Percentiles rank a stretch among this genome's conserved stretches.
Conservation (phyloP, 2,113 vertebrate genomes). For the Neodon shergylaensis region DNA sequence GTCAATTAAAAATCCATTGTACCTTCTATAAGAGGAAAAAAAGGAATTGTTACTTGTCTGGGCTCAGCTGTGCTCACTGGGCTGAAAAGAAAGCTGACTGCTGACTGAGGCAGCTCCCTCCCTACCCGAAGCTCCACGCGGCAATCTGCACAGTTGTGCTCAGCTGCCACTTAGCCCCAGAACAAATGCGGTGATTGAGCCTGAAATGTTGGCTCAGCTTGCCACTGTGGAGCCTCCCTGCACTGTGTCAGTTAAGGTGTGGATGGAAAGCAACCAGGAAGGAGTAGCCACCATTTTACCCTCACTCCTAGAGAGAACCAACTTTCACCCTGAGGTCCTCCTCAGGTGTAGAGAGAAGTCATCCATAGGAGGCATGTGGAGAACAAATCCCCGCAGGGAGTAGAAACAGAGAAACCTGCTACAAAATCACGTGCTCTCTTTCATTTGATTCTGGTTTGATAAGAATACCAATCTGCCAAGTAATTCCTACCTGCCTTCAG, state of each 20-base stretch:
- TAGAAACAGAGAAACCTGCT: slow-evolving; percentile 22
- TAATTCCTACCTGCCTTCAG: not conserved
- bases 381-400: not conserved
- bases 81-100: slow-evolving; percentile 59
- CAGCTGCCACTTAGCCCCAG: not conserved
- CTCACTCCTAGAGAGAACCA: slow-evolving; percentile 12
- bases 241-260: not conserved
- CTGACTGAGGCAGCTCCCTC: slow-evolving; percentile 1
- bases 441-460: slow-evolving; percentile 32
- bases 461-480: not conserved
- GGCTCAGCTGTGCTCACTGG: slow-evolving; percentile 63
- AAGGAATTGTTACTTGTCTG: slow-evolving; percentile 46
- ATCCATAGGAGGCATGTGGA: not conserved
- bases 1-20: slow-evolving; percentile 67
- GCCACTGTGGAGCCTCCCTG: not conserved
- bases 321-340: not conserved
- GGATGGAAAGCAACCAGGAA: not conserved
- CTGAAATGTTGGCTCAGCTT: slow-evolving; percentile 3
- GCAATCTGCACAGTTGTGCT: slow-evolving; percentile 38
- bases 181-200: not conserved
- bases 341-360: not conserved
- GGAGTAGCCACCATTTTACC: not conserved
- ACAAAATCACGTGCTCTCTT: slow-evolving; percentile 15
- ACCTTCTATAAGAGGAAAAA: slow-evolving; percentile 52
- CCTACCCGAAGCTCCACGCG: not conserved